These are phyloP conservation scores for Hofmannophila pseudospretella DNA, from an alignment of 2,888 invertebrate genomes.

Conservation along the genomic window DNA sequence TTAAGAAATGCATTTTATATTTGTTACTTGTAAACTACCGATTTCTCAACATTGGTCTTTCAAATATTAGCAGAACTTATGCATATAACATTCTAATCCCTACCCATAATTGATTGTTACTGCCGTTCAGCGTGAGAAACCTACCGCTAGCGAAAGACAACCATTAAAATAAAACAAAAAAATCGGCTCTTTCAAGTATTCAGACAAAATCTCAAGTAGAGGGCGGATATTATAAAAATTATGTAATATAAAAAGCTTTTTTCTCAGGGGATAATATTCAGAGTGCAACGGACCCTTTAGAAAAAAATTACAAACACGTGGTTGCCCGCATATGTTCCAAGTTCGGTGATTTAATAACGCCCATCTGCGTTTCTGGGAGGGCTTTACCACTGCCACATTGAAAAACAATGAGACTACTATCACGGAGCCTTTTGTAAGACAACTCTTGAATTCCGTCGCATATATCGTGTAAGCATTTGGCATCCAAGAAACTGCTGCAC, in stretches of 20 bases:
- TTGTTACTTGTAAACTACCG: too few relatives aligned
- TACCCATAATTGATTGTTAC: too few relatives aligned
- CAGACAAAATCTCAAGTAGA: slow-evolving; percentile 8
- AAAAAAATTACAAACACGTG: slow-evolving; percentile 54
- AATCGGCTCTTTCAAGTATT: neutral
- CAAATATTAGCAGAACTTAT: too few relatives aligned
- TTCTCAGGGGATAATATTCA: slow-evolving; percentile 35
- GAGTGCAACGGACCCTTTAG: slow-evolving; percentile 25
- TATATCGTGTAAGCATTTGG: slow-evolving; percentile 26
- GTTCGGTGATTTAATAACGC: slow-evolving; percentile 34
- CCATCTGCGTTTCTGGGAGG: slow-evolving; percentile 42
- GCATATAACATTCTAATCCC: too few relatives aligned
- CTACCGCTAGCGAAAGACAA: too few relatives aligned
- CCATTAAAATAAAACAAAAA: too few relatives aligned
- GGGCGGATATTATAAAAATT: slow-evolving; percentile 12
- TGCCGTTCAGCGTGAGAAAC: too few relatives aligned
- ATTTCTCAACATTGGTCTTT: too few relatives aligned
- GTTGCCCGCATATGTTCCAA: slow-evolving; percentile 57
- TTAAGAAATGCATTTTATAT: too few relatives aligned
- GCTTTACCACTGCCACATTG: slow-evolving; percentile 18
- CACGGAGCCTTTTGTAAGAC: slow-evolving; percentile 14
- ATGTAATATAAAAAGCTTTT: slow-evolving; percentile 21
- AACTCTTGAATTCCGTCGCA: slow-evolving; percentile 29
- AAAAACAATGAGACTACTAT: slow-evolving; percentile 10
- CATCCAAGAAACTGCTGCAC: slow-evolving; percentile 36